Base-by-base conservation (phyloP, 2,888 invertebrate genomes). In the Ptycholaimellus sp. region DNA sequence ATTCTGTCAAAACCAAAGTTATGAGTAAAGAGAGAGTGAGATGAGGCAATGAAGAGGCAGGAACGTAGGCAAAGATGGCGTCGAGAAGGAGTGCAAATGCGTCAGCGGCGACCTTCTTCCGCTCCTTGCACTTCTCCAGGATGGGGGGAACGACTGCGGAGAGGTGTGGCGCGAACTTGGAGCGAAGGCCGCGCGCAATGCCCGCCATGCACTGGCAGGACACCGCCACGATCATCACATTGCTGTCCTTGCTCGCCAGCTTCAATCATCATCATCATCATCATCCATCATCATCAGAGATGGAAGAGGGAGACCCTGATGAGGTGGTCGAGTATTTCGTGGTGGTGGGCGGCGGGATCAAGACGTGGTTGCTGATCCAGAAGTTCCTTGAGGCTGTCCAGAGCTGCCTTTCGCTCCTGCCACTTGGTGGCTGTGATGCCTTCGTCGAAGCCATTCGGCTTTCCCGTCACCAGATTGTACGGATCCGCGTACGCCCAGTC, bases 91-190 rank as follows among this genome's bases (percentile, higher is more conserved):
- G 87, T 37, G 79, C 66, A 34, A 90, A 61, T 0, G 79, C 74
- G 1, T 69, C 56, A 0, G 90, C 83, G 2, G 90, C 87, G 53
- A 72, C 76, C 2, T 72, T 67, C 54, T 96, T 96, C 66, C 87
- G 93, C 60, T 96, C 93, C 53, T 85, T 85, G 56, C 93, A 93
- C 62, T 93, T 96, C 52, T 93, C 90, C 25, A 96, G 61, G 35
- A 87, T 67, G 1, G 75, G 57, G 65, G 62, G 57, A 33, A 62
- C 49, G 37, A 59, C 37, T 2, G 31, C 16, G 6, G 35, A 14
- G 9, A 38, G 41, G 27, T 41, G 39, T 19, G 35, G 41, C 9
- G 40, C 31, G 23, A 87, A 93, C 42, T 76, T 72, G 58, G 75
- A 77, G 39, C 83, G 75, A 25, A 96, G 66, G 1, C 87, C 90